These are phyloP conservation scores for Phengaris arion DNA, from an alignment of 2,888 invertebrate species.

Conservation along the genomic window DNA sequence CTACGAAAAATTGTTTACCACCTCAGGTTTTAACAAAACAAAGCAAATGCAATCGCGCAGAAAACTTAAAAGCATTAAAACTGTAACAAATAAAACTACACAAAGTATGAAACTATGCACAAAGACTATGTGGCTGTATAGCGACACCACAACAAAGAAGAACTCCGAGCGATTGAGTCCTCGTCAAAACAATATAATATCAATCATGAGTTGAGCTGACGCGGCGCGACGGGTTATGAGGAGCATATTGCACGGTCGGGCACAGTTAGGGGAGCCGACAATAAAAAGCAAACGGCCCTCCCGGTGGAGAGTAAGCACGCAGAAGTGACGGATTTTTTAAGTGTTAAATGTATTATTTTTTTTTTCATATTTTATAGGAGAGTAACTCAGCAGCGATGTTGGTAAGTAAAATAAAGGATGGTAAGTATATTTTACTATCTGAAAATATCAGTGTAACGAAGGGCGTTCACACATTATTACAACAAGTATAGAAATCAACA, in stretches of 20 bases:
- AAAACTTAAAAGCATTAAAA: constrained; percentile 15
- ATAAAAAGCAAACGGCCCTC: constrained; percentile 50
- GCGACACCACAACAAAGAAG: neutral
- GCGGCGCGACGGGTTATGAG: constrained; percentile 48
- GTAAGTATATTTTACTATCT: no score
- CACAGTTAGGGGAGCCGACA: constrained; percentile 44
- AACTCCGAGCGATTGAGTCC: constrained; percentile 30
- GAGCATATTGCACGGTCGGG: constrained; percentile 56
- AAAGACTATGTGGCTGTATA: neutral
- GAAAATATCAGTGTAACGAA: no score
- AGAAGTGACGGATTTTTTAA: neutral
- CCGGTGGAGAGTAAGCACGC: constrained; percentile 40
- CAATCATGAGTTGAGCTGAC: constrained; percentile 48
- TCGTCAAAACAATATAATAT: constrained; percentile 53
- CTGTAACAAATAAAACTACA: neutral
- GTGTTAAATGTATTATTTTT: no score
- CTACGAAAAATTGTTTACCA: neutral
- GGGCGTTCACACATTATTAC: no score
- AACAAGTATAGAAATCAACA: neutral
- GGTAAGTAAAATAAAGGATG: no score
- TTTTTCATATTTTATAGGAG: no score
- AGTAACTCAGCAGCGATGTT: no score
- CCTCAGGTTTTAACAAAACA: neutral
- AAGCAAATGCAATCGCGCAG: constrained; percentile 1
- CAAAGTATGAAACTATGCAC: neutral